phyloP scores from a whole-genome alignment of 2,888 invertebrate species.

The Bruchidius siliquastri region DNA sequence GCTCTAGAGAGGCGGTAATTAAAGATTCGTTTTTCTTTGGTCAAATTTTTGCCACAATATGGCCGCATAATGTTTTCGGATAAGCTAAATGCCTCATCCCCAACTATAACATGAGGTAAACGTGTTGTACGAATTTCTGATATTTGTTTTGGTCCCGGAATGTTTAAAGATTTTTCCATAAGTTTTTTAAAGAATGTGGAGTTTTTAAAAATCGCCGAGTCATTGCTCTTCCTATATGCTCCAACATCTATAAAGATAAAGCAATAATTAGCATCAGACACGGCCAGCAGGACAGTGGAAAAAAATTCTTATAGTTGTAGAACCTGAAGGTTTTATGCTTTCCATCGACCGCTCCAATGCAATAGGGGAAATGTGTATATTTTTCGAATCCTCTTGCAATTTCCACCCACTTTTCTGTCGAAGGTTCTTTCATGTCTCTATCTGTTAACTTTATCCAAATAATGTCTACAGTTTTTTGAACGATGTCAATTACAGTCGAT shows the following conservation, averaged over 20 bases:
- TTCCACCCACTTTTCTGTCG: conserved; percentile 13
- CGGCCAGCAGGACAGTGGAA: conserved; percentile 14
- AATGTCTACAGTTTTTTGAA: not conserved
- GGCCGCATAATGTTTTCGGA: conserved; percentile 12
- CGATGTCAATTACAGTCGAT: not conserved
- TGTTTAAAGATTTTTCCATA: conserved; percentile 6
- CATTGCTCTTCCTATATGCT: conserved; percentile 12
- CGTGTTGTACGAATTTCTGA: too few relatives aligned
- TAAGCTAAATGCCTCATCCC: conserved; percentile 14
- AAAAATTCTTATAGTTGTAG: conserved; percentile 12
- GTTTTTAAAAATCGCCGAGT: conserved; percentile 10
- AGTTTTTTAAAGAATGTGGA: conserved; percentile 10
- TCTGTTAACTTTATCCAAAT: conserved; percentile 1
- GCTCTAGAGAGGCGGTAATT: conserved; percentile 9
- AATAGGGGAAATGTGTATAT: conserved; percentile 19
- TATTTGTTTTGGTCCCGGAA: not conserved
- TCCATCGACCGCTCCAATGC: conserved; percentile 16
- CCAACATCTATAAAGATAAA: conserved; percentile 12
- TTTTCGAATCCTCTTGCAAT: conserved; percentile 16
- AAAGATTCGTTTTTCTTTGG: conserved; percentile 3
- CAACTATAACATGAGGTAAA: conserved; percentile 10
- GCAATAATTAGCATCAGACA: conserved; percentile 12
- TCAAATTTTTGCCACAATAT: conserved; percentile 9
- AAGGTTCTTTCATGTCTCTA: not conserved
- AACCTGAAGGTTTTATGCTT: conserved; percentile 14